A percentile compares a stretch with the other conserved stretches of the same genome.
phyloP scores from a whole-genome alignment of 2,113 vertebrate genomes.

The Progne subis region DNA sequence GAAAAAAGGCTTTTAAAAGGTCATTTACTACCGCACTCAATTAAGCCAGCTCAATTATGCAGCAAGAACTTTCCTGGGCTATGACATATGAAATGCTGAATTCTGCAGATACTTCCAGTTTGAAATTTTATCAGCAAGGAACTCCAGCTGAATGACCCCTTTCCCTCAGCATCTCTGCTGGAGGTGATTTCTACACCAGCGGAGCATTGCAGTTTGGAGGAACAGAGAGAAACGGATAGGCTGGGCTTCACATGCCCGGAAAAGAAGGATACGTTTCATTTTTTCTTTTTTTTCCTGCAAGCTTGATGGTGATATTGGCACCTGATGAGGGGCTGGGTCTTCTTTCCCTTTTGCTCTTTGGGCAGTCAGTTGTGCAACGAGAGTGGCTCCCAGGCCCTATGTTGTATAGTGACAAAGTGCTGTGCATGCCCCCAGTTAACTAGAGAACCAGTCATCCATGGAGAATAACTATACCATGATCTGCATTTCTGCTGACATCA shows the following conservation, averaged over 20 bases:
- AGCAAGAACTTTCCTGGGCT: neutral
- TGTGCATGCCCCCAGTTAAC: neutral
- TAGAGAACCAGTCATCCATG: neutral
- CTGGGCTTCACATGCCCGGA: neutral
- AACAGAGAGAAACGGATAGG: neutral
- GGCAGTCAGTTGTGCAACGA: neutral
- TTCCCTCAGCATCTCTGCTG: neutral
- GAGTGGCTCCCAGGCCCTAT: neutral
- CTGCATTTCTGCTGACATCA: constrained; percentile 15
- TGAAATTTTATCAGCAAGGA: neutral
- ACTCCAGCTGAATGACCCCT: neutral
- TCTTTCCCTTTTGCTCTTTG: neutral
- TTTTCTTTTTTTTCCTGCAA: neutral
- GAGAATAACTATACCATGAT: neutral
- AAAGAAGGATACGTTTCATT: neutral
- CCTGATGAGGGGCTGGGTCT: neutral
- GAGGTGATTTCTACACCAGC: neutral
- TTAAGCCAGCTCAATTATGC: neutral
- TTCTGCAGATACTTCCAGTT: neutral
- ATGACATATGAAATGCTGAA: neutral
- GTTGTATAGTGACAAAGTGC: neutral
- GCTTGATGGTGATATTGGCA: neutral
- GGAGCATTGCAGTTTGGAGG: neutral
- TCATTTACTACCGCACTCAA: neutral
- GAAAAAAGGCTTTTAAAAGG: constrained; percentile 36